Base-by-base conservation (phyloP, 23 tunicate genomes). In the Botrylloides violaceus region DNA sequence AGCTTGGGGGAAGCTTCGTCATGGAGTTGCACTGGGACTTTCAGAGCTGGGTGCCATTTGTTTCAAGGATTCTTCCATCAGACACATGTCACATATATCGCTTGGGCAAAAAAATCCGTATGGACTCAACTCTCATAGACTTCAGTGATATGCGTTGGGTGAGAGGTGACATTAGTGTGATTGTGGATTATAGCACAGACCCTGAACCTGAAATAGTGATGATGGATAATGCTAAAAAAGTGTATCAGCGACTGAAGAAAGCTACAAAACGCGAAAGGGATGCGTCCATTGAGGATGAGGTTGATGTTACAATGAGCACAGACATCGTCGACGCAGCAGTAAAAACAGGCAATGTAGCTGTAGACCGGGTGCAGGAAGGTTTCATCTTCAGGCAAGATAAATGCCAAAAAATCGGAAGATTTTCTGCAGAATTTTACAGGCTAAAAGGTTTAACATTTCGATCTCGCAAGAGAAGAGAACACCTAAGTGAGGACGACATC, bases 41-140 rank as follows among this genome's bases (percentile, higher is more conserved):
- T 50, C 85, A 79, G 48, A 83, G 90, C 73, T 90, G 97, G 97
- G 49, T 90, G 20, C 97, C 97, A 4, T 90, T 90, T 74, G 91
- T 90, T 29, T 90, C 97, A 33, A 80, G 78, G 29, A 71, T 90
- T 32, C 35, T 90, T 47, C 97, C 97, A 15, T 83, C 97, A 2
- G 97, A 90, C 47, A 66, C 64, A 34, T 90, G 97, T 36, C 43
- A 62, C 29, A 79, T 90, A 20, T 90, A 83, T 61, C 60, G 85
- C 27, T 61, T 65, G 24, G 97, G 90, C 6, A 78, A 50, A 34
- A 50, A 56, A 19, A 55, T 90, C 3, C 73, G 97, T 21, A 79
- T 90, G 84, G 85, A 90, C 59, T 90, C 97, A 19, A 90, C 97
- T 4, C 58, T 90, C 20, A 90, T 82, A 65, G 97, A 90, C 71